Evolutionary conservation across 2,888 invertebrate species (phyloP), one percentile per base, ranked within the genome.

Genomic region (Rosalia funebris): DNA sequence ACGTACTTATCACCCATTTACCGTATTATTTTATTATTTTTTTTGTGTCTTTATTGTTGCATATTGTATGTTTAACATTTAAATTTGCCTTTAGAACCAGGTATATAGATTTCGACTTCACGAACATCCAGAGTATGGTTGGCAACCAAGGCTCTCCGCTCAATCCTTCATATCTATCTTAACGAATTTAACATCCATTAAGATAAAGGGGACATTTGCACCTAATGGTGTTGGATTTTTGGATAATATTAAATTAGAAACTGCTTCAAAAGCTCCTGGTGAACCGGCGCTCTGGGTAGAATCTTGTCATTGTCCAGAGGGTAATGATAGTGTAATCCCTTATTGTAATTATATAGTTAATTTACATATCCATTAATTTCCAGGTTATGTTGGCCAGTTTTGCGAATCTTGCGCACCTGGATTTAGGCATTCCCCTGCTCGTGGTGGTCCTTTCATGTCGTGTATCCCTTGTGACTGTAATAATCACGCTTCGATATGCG

Each of bases 381-480:
- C 56, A 79, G 81, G 80, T 53, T 96, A 94, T 69, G 89, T 96
- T 0, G 96, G 98, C 0, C 96, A 98, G 81, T 97, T 94, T 80
- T 99, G 99, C 77, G 98, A 99, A 81, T 95, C 95, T 0, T 99
- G 99, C 78, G 93, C 93, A 0, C 94, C 97, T 0, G 97, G 97
- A 0, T 99, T 89, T 79, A 90, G 96, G 45, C 95, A 98, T 70
- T 93, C 93, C 66, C 95, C 95, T 0, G 91, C 94, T 0, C 90
- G 91, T 68, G 73, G 69, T 14, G 71, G 70, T 7, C 93, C 96
- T 0, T 97, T 97, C 78, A 93, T 95, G 65, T 89, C 90, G 1
- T 99, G 99, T 79, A 92, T 98, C 32, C 95, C 95, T 4, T 99
- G 99, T 79, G 93, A 97, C 76, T 99, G 99, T 77, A 95, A 99